phyloP scores from a whole-genome alignment of 2,113 vertebrate species.

The Toxostoma redivivum region DNA sequence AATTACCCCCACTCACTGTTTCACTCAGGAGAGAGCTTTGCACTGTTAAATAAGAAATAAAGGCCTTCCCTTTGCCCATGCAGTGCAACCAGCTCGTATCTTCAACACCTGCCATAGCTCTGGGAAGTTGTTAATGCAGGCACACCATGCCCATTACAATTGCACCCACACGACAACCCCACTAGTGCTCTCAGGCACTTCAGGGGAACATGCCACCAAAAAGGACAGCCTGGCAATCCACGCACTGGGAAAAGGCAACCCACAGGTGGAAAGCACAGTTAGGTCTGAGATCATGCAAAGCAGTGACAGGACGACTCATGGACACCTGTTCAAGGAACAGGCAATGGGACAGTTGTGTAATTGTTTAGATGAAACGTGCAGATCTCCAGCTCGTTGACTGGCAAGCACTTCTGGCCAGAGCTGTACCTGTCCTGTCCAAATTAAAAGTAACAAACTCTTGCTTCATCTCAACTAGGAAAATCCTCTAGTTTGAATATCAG shows the following conservation, averaged over 20 bases:
- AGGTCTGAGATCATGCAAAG: background rate
- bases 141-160: rapidly evolving
- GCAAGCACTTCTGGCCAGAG: background rate
- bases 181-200: rapidly evolving
- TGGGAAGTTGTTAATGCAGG: background rate
- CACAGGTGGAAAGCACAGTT: rapidly evolving
- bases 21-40: background rate
- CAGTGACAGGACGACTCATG: rapidly evolving
- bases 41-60: background rate
- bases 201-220: background rate
- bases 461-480: background rate
- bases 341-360: background rate
- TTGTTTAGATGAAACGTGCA: rapidly evolving
- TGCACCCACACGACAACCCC: rapidly evolving
- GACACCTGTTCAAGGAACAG: background rate
- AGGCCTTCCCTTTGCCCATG: background rate
- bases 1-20: background rate
- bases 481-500: background rate
- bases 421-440: background rate
- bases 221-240: rapidly evolving
- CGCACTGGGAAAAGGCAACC: background rate
- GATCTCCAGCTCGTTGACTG: background rate
- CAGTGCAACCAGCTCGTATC: rapidly evolving
- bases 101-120: background rate
- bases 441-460: background rate